phyloP scores from a whole-genome alignment of 2,113 vertebrate species.

The Rhineura floridana region DNA sequence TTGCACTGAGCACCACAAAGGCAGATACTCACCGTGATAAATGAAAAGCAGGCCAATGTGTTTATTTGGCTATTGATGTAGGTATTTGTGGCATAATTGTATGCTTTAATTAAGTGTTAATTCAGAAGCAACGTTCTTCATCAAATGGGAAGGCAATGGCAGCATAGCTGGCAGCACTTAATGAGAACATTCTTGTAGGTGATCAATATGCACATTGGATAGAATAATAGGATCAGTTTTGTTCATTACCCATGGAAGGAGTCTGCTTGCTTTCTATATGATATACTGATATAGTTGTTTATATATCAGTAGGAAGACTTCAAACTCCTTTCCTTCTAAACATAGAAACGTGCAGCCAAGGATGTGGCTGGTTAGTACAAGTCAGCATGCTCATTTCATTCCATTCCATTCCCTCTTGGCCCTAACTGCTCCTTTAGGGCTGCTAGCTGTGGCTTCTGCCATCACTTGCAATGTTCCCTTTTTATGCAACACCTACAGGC shows the following conservation, averaged over 20 bases:
- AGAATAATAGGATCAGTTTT: fast-evolving
- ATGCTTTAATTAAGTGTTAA: neutral
- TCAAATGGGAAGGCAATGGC: fast-evolving
- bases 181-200: neutral
- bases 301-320: neutral
- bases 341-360: neutral
- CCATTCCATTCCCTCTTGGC: neutral
- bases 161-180: neutral
- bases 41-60: neutral
- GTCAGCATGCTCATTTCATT: neutral
- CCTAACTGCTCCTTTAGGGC: neutral
- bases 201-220: neutral
- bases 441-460: neutral
- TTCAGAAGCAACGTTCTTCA: neutral
- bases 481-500: no score
- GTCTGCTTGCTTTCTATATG: fast-evolving
- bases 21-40: neutral
- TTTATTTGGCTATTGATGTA: neutral
- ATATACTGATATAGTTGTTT: no score
- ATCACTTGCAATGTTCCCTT: no score
- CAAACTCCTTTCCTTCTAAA: neutral
- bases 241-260: neutral
- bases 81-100: neutral
- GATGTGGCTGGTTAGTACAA: neutral
- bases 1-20: slow-evolving; percentile 2